A percentile compares a stretch with the other conserved stretches of the same genome.
phyloP scores from a whole-genome alignment of 2,888 invertebrate species.

The Amphipyra berbera region DNA sequence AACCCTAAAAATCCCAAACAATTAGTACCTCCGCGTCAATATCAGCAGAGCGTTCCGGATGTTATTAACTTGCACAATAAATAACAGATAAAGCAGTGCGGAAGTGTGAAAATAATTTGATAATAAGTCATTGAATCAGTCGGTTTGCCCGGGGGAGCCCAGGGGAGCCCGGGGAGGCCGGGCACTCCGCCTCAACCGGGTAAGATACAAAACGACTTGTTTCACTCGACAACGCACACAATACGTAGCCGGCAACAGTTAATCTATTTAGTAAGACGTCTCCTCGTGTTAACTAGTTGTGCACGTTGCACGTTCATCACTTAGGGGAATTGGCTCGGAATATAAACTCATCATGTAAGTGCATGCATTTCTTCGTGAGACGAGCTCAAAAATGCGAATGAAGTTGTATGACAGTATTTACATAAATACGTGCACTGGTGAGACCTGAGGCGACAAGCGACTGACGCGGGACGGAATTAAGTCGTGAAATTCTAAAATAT shows the following conservation, averaged over 20 bases:
- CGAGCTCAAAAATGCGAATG: background rate
- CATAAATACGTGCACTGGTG: background rate
- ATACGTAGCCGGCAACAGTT: background rate
- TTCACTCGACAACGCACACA: background rate
- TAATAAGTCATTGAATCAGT: slow-evolving; percentile 15
- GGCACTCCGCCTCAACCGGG: too few relatives aligned
- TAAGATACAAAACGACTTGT: background rate
- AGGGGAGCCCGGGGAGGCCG: background rate
- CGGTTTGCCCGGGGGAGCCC: background rate
- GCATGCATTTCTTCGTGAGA: background rate
- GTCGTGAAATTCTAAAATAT: slow-evolving; percentile 3
- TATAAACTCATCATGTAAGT: slow-evolving; percentile 1
- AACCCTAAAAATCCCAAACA: background rate
- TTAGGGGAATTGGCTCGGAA: background rate
- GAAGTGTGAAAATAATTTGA: slow-evolving; percentile 13
- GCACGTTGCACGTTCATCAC: background rate
- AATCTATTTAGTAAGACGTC: background rate
- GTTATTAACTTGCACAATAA: slow-evolving; percentile 17
- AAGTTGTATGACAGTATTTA: background rate
- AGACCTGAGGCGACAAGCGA: background rate
- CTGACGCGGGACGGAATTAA: background rate
- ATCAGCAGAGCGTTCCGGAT: slow-evolving; percentile 1
- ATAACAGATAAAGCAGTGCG: slow-evolving; percentile 7
- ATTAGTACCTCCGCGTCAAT: slow-evolving; percentile 1
- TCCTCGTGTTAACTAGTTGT: background rate